Evolutionary conservation across 2,113 vertebrate species (phyloP).

Genomic region (Misgurnus mizolepis): DNA sequence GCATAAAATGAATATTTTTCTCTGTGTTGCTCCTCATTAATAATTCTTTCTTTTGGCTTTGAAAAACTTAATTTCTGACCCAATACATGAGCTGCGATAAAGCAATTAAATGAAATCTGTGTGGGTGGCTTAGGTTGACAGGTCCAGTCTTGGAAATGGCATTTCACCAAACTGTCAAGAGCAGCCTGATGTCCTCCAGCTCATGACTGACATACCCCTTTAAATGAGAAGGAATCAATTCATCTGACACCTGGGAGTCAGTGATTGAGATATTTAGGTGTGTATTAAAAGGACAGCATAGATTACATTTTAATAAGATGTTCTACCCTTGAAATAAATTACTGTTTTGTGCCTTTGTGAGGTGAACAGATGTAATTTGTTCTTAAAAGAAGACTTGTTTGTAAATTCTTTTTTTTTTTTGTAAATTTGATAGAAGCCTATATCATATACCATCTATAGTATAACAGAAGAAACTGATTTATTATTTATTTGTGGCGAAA

Average conservation of each 20-base stretch:
- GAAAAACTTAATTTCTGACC: slow-evolving; percentile 46
- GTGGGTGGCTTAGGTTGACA: slow-evolving; percentile 43
- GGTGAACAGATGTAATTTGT: neutral
- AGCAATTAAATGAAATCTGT: slow-evolving; percentile 42
- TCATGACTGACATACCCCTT: neutral
- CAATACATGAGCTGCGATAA: slow-evolving; percentile 36
- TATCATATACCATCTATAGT: too few species aligned
- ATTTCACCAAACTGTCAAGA: slow-evolving; percentile 12
- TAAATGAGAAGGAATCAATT: slow-evolving; percentile 23
- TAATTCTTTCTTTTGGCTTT: slow-evolving; percentile 31
- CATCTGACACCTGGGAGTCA: slow-evolving; percentile 11
- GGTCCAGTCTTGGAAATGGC: slow-evolving; percentile 16
- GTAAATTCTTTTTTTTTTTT: neutral
- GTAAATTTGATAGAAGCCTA: too few species aligned
- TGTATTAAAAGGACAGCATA: slow-evolving; percentile 21
- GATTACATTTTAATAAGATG: slow-evolving; percentile 23
- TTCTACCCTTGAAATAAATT: slow-evolving; percentile 1
- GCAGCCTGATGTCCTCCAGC: neutral
- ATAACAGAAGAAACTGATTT: too few species aligned
- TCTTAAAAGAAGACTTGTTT: neutral
- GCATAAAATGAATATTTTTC: slow-evolving; percentile 8
- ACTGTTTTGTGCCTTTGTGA: neutral
- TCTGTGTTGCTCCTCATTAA: slow-evolving; percentile 5
- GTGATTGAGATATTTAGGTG: slow-evolving; percentile 1
- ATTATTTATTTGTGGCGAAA: too few species aligned